Evolutionary conservation across 2,888 invertebrate genomes (phyloP).

Genomic region (Stenotaenia linearis): DNA sequence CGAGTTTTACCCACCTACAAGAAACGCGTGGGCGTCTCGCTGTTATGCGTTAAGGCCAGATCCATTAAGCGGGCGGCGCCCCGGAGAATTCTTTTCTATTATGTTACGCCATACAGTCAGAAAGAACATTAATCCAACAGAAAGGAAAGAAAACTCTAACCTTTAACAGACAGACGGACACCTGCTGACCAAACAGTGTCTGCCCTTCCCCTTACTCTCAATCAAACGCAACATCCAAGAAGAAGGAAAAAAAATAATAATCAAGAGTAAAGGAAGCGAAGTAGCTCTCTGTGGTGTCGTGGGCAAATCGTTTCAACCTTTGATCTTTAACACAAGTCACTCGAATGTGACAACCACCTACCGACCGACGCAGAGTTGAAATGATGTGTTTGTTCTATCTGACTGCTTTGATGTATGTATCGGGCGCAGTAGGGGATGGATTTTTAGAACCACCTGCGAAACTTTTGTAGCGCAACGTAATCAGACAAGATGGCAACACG

Average conservation of each 20-base stretch:
- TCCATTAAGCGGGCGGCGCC: neutral
- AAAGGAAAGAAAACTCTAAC: neutral
- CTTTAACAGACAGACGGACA: neutral
- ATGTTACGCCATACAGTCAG: neutral
- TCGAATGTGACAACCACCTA: slow-evolving; percentile 7
- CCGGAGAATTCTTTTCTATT: slow-evolving; percentile 3
- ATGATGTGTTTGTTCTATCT: neutral
- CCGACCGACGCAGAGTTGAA: neutral
- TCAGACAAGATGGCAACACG: slow-evolving; percentile 11
- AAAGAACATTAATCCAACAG: neutral
- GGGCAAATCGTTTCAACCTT: neutral
- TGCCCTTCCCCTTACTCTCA: neutral
- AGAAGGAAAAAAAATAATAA: neutral
- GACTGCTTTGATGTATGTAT: neutral
- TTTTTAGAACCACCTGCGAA: neutral
- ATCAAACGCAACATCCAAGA: neutral
- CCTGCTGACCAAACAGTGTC: neutral
- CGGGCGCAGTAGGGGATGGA: neutral
- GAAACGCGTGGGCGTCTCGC: neutral
- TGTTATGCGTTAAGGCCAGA: neutral
- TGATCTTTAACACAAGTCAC: neutral
- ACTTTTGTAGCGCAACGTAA: neutral
- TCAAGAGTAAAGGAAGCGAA: neutral
- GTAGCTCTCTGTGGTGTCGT: neutral
- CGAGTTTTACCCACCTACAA: neutral